These are phyloP conservation scores for Eutrigla gurnardus DNA, from an alignment of 2,797 vertebrate genomes.

Conservation along the genomic window DNA sequence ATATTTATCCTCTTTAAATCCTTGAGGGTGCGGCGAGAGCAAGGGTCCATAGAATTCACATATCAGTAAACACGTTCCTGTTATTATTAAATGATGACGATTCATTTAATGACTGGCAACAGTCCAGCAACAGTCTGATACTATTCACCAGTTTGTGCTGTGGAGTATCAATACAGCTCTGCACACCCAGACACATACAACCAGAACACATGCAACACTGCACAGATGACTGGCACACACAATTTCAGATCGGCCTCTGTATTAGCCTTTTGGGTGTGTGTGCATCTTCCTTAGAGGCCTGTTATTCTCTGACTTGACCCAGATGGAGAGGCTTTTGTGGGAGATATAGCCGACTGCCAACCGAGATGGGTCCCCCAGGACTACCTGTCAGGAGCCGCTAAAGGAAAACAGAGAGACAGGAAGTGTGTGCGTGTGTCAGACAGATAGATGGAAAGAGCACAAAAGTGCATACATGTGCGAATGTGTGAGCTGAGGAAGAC, in stretches of 20 bases:
- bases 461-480: conserved; percentile 51
- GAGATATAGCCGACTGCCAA: conserved; percentile 70
- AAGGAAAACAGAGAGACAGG: conserved; percentile 56
- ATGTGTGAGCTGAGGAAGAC: conserved; percentile 29
- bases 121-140: conserved; percentile 6
- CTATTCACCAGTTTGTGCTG: conserved; percentile 30
- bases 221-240: conserved; percentile 19
- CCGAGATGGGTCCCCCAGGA: conserved; percentile 72
- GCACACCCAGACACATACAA: neutral
- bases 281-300: conserved; percentile 56
- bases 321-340: conserved; percentile 73
- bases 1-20: conserved; percentile 2
- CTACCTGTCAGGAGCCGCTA: conserved; percentile 72
- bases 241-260: conserved; percentile 27
- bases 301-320: conserved; percentile 72
- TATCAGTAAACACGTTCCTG: neutral
- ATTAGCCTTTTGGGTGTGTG: conserved; percentile 15
- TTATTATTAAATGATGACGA: neutral
- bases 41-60: neutral
- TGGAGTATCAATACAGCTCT: conserved; percentile 37
- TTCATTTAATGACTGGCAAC: conserved; percentile 1
- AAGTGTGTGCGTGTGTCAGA: conserved; percentile 33
- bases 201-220: conserved; percentile 4
- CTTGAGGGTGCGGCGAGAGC: neutral
- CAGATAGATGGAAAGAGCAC: conserved; percentile 32